A percentile compares a stretch with the other conserved stretches of the same genome.
These are phyloP conservation scores for Pseudotriccus pelzelni DNA, from an alignment of 2,797 vertebrate genomes.

Conservation along the genomic window DNA sequence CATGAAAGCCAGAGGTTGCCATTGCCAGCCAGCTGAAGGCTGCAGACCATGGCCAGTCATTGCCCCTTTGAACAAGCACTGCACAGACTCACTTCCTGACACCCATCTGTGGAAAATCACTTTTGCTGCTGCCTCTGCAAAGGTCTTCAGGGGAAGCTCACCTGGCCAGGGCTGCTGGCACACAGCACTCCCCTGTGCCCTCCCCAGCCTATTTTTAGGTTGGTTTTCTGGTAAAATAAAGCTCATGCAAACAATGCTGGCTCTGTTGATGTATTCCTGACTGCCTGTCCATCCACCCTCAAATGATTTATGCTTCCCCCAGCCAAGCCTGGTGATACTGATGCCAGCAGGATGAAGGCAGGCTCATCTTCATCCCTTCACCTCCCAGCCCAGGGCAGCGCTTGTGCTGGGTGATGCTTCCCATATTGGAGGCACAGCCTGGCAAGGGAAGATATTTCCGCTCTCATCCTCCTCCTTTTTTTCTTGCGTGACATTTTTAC, in stretches of 20 bases:
- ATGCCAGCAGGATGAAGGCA: not conserved
- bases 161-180: not conserved
- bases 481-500: slow-evolving; percentile 10
- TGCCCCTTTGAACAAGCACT: not conserved
- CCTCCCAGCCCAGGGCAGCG: not conserved
- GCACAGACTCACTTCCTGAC: not conserved
- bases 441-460: not conserved
- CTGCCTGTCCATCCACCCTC: not conserved
- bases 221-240: not conserved
- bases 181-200: accelerated
- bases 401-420: not conserved
- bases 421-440: accelerated
- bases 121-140: not conserved
- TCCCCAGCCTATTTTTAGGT: not conserved
- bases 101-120: not conserved
- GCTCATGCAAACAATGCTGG: not conserved
- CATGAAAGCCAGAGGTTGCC: slow-evolving; percentile 7
- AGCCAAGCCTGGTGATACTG: not conserved
- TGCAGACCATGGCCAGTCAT: not conserved
- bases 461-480: not conserved
- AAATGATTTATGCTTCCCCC: not conserved
- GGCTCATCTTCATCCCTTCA: not conserved
- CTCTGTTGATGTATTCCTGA: not conserved
- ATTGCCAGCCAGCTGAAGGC: not conserved
- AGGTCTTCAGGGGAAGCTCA: not conserved